These are phyloP conservation scores for Camponotus vicinus DNA, from an alignment of 1,140 invertebrate species.

Conservation along the genomic window DNA sequence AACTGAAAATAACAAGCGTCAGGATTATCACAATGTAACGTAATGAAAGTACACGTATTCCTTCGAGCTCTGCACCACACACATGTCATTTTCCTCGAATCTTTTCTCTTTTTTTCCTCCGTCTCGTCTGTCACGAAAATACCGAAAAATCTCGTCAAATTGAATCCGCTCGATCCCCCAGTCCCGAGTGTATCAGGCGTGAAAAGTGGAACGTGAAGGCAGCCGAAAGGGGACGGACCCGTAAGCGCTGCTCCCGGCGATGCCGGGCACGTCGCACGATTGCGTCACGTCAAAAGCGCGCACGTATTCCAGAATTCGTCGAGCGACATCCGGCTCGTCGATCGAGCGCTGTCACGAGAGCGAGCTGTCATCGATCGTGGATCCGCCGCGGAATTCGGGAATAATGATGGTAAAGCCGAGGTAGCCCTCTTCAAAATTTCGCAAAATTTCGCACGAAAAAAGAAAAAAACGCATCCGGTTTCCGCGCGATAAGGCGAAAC, in stretches of 20 bases:
- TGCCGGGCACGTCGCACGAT: neutral
- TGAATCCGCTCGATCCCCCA: too few relatives aligned
- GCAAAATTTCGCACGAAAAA: neutral
- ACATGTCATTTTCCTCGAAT: neutral
- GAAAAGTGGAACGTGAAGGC: neutral
- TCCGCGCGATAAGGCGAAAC: neutral
- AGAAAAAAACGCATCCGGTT: too few relatives aligned
- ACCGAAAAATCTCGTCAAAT: too few relatives aligned
- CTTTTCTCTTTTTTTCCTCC: neutral
- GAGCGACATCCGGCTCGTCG: neutral
- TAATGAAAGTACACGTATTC: neutral
- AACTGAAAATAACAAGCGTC: neutral
- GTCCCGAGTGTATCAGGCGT: too few relatives aligned
- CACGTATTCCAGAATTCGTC: conserved; percentile 32
- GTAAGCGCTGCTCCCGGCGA: neutral
- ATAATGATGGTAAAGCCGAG: neutral
- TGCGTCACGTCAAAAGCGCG: conserved; percentile 37
- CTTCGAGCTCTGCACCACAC: neutral
- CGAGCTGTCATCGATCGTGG: neutral
- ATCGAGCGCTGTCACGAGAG: conserved; percentile 17
- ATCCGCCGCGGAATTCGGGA: neutral
- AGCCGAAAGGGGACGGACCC: neutral
- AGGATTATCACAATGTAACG: neutral
- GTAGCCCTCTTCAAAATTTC: neutral
- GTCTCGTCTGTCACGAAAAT: neutral